Conservation (phyloP, 2,113 vertebrate genomes). For the Elephantulus edwardii region DNA sequence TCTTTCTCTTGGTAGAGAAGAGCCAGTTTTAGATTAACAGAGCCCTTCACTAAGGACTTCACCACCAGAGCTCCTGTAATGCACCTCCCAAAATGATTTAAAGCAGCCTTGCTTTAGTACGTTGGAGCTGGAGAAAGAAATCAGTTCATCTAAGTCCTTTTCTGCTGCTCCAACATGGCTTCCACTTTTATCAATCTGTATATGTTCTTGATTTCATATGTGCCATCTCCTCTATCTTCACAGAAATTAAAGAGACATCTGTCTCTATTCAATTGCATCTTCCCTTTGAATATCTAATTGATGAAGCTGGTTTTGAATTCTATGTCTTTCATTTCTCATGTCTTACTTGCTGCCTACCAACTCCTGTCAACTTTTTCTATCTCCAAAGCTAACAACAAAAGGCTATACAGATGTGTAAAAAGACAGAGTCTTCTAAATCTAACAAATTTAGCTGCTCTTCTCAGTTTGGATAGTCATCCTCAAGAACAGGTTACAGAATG, state of each 20-base stretch:
- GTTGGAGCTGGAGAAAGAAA: background rate
- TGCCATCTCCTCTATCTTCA: slow-evolving; percentile 3
- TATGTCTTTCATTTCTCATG: slow-evolving; percentile 19
- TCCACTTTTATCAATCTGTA: background rate
- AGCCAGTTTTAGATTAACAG: slow-evolving; percentile 15
- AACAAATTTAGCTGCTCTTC: background rate
- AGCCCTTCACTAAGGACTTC: background rate
- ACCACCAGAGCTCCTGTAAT: no score
- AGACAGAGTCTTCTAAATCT: background rate
- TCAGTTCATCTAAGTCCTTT: background rate
- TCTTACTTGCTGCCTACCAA: background rate
- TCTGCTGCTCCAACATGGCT: no score
- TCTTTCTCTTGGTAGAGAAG: no score
- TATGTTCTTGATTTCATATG: background rate
- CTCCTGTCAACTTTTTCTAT: slow-evolving; percentile 26
- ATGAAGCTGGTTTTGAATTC: slow-evolving; percentile 20
- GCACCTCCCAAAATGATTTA: no score
- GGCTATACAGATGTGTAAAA: background rate
- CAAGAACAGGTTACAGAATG: background rate
- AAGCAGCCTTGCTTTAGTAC: background rate
- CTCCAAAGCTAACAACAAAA: background rate
- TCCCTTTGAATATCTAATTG: slow-evolving; percentile 52
- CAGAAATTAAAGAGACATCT: background rate
- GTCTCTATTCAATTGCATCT: slow-evolving; percentile 24
- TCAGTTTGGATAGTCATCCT: background rate